A percentile compares a stretch with the other conserved stretches of the same genome.
Evolutionary conservation across 1,140 invertebrate species (phyloP).

Genomic region (Aphidius ervi): DNA sequence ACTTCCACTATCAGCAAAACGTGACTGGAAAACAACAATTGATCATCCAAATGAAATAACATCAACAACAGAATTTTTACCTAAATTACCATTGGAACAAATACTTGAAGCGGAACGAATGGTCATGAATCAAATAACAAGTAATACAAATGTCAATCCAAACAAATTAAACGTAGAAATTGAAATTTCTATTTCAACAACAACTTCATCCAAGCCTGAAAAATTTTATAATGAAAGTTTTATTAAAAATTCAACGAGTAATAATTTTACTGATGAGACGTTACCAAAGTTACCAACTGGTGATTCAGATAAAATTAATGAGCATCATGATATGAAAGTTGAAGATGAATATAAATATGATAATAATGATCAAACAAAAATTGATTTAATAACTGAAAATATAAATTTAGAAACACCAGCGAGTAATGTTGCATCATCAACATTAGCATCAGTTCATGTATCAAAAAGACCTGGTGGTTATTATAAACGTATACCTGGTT

Average conservation of each 20-base stretch:
- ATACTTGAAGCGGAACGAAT: neutral
- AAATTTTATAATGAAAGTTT: no score
- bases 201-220: no score
- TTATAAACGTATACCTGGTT: constrained; percentile 29
- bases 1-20: constrained; percentile 30
- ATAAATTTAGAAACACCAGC: neutral
- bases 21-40: constrained; percentile 13
- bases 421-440: neutral
- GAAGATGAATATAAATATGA: no score
- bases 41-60: constrained; percentile 14
- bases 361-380: no score
- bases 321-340: no score
- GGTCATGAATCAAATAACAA: neutral
- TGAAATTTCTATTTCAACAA: no score
- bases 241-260: neutral
- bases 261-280: neutral
- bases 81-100: neutral
- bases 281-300: neutral
- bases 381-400: no score
- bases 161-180: no score
- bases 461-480: neutral
- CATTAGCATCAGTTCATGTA: constrained; percentile 7
- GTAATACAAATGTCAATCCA: neutral
- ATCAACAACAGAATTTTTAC: constrained; percentile 1
- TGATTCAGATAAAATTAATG: no score